Evolutionary conservation across 1,140 invertebrate species (phyloP).

Genomic region (Neodiprion fabricii): DNA sequence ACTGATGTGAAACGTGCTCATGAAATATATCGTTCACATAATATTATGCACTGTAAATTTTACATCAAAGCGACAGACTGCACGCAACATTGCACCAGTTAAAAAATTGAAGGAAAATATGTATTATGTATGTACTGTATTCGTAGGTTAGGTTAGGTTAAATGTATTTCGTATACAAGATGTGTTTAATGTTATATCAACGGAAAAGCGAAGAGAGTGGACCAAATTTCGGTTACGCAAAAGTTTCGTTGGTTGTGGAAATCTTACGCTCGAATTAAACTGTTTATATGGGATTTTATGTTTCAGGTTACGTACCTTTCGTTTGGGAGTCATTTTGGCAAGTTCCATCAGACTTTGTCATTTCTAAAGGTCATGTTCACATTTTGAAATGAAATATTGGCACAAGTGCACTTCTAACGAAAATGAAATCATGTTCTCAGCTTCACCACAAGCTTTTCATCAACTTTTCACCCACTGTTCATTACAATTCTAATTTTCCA

Average conservation of each 20-base stretch:
- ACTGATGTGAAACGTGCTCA: not conserved
- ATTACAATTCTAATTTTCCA: too few relatives aligned
- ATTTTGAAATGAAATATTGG: too few relatives aligned
- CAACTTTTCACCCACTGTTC: too few relatives aligned
- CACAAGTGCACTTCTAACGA: too few relatives aligned
- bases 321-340: slow-evolving; percentile 56
- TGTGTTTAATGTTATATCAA: slow-evolving; percentile 4
- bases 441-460: too few relatives aligned
- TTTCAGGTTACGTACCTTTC: slow-evolving; percentile 45
- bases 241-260: slow-evolving; percentile 21
- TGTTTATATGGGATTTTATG: not conserved
- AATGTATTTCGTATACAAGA: not conserved
- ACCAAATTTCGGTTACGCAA: slow-evolving; percentile 11
- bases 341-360: not conserved
- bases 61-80: too few relatives aligned
- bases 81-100: too few relatives aligned
- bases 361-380: not conserved
- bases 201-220: slow-evolving; percentile 3
- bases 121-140: not conserved
- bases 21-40: not conserved
- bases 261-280: slow-evolving; percentile 11
- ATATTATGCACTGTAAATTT: too few relatives aligned
- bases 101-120: too few relatives aligned
- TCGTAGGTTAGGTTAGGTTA: not conserved
- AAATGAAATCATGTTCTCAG: too few relatives aligned